Conservation (phyloP, 2,888 invertebrate species). For the Beris morrisii region DNA sequence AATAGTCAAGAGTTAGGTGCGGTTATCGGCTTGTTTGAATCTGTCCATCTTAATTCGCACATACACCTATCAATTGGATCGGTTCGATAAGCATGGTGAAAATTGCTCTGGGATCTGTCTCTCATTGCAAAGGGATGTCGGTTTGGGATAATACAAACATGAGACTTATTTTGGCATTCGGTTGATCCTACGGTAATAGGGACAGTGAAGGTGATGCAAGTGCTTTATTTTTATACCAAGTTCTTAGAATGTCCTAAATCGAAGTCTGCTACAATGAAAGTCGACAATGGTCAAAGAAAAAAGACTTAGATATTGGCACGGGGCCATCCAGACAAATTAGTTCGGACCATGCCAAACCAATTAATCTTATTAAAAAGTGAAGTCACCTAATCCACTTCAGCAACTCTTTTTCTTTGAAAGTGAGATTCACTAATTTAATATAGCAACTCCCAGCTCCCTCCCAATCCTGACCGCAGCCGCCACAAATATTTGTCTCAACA, state of each 20-base stretch:
- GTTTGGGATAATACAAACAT: constrained; percentile 86
- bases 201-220: constrained; percentile 94
- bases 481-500: too few relatives aligned
- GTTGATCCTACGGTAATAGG: constrained; percentile 95
- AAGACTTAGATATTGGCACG: neutral
- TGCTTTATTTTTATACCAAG: constrained; percentile 95
- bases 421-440: too few relatives aligned
- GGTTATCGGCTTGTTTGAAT: constrained; percentile 95
- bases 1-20: constrained; percentile 93
- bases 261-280: neutral
- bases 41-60: constrained; percentile 89
- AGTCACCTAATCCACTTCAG: too few relatives aligned
- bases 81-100: constrained; percentile 81
- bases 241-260: constrained; percentile 68
- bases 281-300: neutral
- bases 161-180: constrained; percentile 86
- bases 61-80: constrained; percentile 96
- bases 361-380: neutral
- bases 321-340: neutral
- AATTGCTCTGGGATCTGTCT: constrained; percentile 71
- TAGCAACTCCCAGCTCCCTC: too few relatives aligned
- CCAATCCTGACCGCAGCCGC: too few relatives aligned
- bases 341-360: too few relatives aligned
- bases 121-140: constrained; percentile 86
- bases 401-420: too few relatives aligned